Evolutionary conservation across 2,888 invertebrate genomes (phyloP).

Genomic region (Caenorhabditis doughertyi): DNA sequence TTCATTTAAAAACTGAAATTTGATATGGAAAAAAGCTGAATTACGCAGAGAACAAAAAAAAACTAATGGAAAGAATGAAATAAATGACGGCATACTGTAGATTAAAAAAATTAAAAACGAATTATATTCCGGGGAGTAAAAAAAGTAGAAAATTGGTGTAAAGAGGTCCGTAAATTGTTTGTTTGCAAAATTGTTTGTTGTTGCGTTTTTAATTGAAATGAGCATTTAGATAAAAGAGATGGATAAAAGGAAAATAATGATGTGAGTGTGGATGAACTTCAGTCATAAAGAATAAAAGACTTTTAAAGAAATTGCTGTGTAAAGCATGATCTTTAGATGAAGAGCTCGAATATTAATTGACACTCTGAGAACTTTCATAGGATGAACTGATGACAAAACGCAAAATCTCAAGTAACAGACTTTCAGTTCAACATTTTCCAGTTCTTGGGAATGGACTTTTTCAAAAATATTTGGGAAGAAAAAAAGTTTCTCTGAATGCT

Average conservation of each 20-base stretch:
- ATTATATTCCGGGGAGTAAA: background rate
- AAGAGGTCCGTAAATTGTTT: slow-evolving; percentile 21
- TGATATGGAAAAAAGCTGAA: background rate
- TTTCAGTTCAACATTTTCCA: too few species aligned
- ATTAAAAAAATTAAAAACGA: background rate
- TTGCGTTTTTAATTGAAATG: slow-evolving; percentile 48
- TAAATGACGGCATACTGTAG: slow-evolving; percentile 22
- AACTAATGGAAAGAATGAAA: background rate
- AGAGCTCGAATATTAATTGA: slow-evolving; percentile 10
- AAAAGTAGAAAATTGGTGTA: too few species aligned
- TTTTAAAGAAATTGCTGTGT: slow-evolving; percentile 27
- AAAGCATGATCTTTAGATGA: slow-evolving; percentile 9
- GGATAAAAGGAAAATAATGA: slow-evolving; percentile 33
- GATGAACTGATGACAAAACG: background rate
- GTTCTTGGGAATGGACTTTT: background rate
- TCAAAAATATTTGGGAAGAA: slow-evolving; percentile 8
- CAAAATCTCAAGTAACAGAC: too few species aligned
- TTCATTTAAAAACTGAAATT: too few species aligned
- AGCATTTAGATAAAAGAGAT: background rate
- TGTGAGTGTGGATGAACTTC: slow-evolving; percentile 26
- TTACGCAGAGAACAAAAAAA: too few species aligned
- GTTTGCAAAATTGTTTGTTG: slow-evolving; percentile 46
- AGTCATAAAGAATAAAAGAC: slow-evolving; percentile 1
- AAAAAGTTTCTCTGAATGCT: background rate
- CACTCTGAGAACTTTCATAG: background rate